These are phyloP conservation scores for Engystomops pustulosus DNA, from an alignment of 2,113 vertebrate species.

Conservation along the genomic window DNA sequence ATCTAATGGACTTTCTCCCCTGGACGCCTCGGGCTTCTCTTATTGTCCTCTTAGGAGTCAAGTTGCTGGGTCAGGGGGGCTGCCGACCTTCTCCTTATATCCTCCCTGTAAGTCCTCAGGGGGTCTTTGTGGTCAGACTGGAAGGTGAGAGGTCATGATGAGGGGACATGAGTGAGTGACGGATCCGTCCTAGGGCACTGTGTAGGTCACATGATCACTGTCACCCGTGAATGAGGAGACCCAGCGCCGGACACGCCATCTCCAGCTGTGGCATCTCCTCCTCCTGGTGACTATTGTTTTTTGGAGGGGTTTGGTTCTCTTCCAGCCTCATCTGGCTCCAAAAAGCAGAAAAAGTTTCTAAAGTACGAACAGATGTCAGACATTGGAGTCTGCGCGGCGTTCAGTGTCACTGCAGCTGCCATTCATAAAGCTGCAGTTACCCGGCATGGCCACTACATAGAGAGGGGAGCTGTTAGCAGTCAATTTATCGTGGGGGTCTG, in stretches of 20 bases:
- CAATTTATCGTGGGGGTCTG: too few species aligned
- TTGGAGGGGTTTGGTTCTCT: background rate
- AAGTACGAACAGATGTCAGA: constrained; percentile 30
- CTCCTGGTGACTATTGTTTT: constrained; percentile 34
- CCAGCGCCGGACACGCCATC: background rate
- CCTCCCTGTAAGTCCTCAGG: constrained; percentile 21
- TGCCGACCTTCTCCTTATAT: constrained; percentile 20
- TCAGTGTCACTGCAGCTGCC: background rate
- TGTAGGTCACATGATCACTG: constrained; percentile 32
- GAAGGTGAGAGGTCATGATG: constrained; percentile 40
- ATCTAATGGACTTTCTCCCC: background rate
- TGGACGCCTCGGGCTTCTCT: background rate
- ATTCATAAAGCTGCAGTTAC: background rate
- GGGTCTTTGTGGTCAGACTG: constrained; percentile 12
- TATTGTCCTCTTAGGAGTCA: constrained; percentile 7
- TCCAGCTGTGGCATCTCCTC: background rate
- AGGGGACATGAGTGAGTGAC: constrained; percentile 46
- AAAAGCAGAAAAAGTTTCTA: background rate
- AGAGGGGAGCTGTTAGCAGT: too few species aligned
- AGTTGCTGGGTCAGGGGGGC: constrained; percentile 7
- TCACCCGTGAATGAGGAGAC: constrained; percentile 48
- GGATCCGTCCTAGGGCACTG: constrained; percentile 16
- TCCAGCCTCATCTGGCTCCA: background rate
- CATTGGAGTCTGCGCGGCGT: background rate
- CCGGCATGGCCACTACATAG: too few species aligned